Evolutionary conservation across 2,113 vertebrate genomes (phyloP).

Genomic region (Ellobius talpinus): DNA sequence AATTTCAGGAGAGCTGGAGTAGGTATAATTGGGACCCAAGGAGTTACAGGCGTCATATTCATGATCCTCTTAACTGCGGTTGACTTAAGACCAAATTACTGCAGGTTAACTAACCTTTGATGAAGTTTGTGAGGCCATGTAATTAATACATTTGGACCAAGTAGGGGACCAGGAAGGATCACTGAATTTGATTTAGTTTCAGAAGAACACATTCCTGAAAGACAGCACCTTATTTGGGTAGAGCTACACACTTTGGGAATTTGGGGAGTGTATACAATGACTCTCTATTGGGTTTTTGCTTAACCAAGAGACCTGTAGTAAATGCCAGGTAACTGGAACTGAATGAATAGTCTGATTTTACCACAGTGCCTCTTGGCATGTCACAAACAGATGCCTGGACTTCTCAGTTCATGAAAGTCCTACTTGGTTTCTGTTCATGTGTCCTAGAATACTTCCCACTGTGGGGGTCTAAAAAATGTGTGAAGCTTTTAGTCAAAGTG

Average conservation of each 20-base stretch:
- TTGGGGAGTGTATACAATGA: not conserved
- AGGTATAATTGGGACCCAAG: not conserved
- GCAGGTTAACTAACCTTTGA: conserved; percentile 44
- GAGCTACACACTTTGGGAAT: not conserved
- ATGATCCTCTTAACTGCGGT: not conserved
- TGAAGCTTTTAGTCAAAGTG: not conserved
- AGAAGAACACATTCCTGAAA: not conserved
- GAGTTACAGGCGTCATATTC: not conserved
- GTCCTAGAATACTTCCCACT: not conserved
- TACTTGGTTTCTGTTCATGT: not conserved
- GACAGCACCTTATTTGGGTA: not conserved
- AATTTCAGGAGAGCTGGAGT: not conserved
- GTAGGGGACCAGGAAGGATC: not conserved
- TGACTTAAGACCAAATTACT: conserved; percentile 38
- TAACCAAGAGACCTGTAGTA: not conserved
- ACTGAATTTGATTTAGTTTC: conserved; percentile 6
- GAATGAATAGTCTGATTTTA: not conserved
- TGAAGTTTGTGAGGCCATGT: not conserved
- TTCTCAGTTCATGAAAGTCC: not conserved
- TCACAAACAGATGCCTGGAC: not conserved
- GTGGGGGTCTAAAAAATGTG: not conserved
- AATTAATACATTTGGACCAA: not conserved
- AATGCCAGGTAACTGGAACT: not conserved
- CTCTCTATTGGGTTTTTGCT: not conserved
- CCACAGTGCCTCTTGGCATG: not conserved